phyloP scores from a whole-genome alignment of 2,888 invertebrate genomes.

The Clepsis dumicolana region DNA sequence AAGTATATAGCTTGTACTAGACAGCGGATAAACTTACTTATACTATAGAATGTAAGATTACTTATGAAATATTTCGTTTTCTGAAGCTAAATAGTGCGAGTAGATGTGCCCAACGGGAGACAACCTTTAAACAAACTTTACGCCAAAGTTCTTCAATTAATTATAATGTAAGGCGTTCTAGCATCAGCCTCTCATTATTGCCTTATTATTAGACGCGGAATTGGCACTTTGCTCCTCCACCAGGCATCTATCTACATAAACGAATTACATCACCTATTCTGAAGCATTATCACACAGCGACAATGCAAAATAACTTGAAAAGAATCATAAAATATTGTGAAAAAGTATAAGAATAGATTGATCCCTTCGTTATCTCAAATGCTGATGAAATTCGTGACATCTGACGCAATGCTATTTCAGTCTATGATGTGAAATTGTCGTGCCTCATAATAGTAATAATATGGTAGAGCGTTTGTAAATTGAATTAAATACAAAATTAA shows the following conservation, averaged over 20 bases:
- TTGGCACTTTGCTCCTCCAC: not conserved
- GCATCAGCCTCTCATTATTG: not conserved
- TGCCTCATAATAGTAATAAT: too few relatives aligned
- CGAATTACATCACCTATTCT: not conserved
- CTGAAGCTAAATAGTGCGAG: not conserved
- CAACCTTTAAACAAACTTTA: not conserved
- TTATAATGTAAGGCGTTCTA: not conserved
- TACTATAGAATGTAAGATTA: too few relatives aligned
- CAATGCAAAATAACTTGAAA: not conserved
- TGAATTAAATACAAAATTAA: too few relatives aligned
- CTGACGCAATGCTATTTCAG: not conserved
- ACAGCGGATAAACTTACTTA: too few relatives aligned
- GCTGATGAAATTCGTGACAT: not conserved
- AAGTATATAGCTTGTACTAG: too few relatives aligned
- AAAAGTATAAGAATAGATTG: not conserved
- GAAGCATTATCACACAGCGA: not conserved
- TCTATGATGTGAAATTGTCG: not conserved
- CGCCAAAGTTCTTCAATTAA: not conserved
- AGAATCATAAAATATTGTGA: not conserved
- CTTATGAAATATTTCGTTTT: not conserved
- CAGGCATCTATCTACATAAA: not conserved
- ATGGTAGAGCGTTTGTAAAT: too few relatives aligned
- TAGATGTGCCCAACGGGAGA: not conserved
- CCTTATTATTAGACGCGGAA: not conserved
- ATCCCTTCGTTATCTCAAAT: not conserved